Evolutionary conservation across 2,797 vertebrate genomes (phyloP).

Genomic region (Tragopan temminckii): DNA sequence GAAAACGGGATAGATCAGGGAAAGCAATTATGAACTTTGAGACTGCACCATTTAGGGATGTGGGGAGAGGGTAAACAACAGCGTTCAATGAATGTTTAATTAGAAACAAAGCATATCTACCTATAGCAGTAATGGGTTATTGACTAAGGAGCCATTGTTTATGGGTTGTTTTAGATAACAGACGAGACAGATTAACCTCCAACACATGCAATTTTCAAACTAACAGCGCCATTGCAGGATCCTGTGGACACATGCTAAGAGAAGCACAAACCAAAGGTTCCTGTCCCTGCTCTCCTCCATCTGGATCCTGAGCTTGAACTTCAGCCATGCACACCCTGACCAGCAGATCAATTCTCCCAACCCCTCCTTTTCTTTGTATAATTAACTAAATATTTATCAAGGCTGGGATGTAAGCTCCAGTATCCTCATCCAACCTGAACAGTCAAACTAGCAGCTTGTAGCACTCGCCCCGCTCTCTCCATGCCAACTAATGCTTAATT

Average conservation of each 20-base stretch:
- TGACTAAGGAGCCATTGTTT: slow-evolving; percentile 59
- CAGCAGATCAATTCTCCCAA: neutral
- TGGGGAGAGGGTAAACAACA: neutral
- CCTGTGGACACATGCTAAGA: neutral
- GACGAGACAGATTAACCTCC: slow-evolving; percentile 30
- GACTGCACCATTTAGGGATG: neutral
- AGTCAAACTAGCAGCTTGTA: neutral
- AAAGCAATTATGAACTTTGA: slow-evolving; percentile 54
- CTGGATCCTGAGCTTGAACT: neutral
- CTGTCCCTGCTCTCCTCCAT: neutral
- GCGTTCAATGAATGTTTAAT: slow-evolving; percentile 65
- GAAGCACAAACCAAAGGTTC: neutral
- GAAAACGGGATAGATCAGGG: slow-evolving; percentile 22
- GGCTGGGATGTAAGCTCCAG: neutral
- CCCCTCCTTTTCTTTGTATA: neutral
- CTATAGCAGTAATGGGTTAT: slow-evolving; percentile 70
- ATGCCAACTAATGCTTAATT: neutral
- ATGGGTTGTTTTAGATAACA: slow-evolving; percentile 50
- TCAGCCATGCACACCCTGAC: neutral
- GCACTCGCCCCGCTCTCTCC: neutral
- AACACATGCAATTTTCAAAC: neutral
- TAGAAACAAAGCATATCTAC: slow-evolving; percentile 70
- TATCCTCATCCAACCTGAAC: rapidly evolving
- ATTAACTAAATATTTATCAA: neutral
- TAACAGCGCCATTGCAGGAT: neutral